phyloP scores from a whole-genome alignment of 2,113 vertebrate species.

The Riparia riparia region DNA sequence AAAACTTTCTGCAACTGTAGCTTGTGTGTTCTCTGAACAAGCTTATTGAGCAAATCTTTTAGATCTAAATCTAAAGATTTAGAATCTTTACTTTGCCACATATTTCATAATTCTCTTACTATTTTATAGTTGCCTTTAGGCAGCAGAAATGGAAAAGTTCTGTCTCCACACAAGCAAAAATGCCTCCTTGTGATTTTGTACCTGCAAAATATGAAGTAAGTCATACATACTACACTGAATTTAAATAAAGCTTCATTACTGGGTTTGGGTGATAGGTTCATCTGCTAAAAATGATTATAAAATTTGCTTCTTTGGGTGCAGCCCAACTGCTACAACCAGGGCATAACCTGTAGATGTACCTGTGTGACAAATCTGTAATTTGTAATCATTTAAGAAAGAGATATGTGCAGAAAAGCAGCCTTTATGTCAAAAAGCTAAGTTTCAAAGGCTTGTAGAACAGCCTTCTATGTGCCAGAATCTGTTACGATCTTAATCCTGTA shows the following conservation, averaged over 20 bases:
- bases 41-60: not conserved
- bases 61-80: no score
- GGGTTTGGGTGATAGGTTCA: not conserved
- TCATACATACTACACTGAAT: not conserved
- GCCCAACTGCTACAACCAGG: accelerated
- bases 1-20: not conserved
- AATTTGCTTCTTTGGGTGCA: not conserved
- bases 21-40: not conserved
- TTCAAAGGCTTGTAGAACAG: not conserved
- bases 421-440: not conserved
- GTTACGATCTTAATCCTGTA: not conserved
- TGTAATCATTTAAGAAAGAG: not conserved
- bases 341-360: not conserved
- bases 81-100: not conserved
- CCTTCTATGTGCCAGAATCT: not conserved
- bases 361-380: not conserved
- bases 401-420: not conserved
- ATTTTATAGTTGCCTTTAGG: constrained; percentile 71
- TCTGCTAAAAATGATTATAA: not conserved
- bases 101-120: not conserved
- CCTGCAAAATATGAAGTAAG: constrained; percentile 88
- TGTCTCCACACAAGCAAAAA: constrained; percentile 66
- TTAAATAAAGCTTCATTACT: not conserved
- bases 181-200: constrained; percentile 88
- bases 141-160: constrained; percentile 67